phyloP scores from a whole-genome alignment of 2,797 vertebrate species.

The Acanthurus lineatus region DNA sequence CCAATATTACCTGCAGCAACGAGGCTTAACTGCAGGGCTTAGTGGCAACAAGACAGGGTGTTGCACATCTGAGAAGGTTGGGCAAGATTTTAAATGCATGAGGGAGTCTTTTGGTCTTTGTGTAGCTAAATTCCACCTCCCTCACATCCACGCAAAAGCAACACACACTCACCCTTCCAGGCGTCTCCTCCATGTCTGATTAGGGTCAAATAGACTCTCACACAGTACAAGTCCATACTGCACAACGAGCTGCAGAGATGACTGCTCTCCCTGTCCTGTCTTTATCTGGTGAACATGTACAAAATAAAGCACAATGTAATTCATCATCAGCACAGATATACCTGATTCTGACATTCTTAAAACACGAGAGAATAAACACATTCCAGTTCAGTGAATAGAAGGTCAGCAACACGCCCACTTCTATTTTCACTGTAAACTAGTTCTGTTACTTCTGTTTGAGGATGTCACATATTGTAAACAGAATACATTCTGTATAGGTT shows the following conservation, averaged over 20 bases:
- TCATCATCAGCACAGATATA: constrained; percentile 18
- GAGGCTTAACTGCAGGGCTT: constrained; percentile 37
- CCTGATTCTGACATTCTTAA: constrained; percentile 11
- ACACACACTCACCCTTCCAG: constrained; percentile 89
- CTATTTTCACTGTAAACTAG: constrained; percentile 66
- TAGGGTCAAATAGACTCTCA: constrained; percentile 96
- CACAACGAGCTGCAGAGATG: constrained; percentile 84
- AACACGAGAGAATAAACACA: constrained; percentile 34
- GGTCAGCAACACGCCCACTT: constrained; percentile 47
- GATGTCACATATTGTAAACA: constrained; percentile 33
- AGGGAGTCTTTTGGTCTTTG: constrained; percentile 41
- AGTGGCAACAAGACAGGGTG: constrained; percentile 44
- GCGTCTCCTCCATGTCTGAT: constrained; percentile 94
- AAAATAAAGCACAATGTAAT: constrained; percentile 31
- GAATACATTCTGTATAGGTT: constrained; percentile 15
- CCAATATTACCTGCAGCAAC: constrained; percentile 12
- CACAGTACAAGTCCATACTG: constrained; percentile 91
- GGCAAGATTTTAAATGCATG: constrained; percentile 44
- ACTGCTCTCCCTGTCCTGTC: constrained; percentile 65
- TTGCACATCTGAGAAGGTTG: constrained; percentile 54
- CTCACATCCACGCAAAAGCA: constrained; percentile 55
- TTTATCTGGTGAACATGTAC: constrained; percentile 85
- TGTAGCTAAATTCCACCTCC: constrained; percentile 53
- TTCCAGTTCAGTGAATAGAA: constrained; percentile 51
- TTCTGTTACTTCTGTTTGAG: constrained; percentile 56